A percentile compares a stretch with the other conserved stretches of the same genome.
Conservation (phyloP, 35 echinoderm and acorn worm genomes). For the Chiridota heheva region DNA sequence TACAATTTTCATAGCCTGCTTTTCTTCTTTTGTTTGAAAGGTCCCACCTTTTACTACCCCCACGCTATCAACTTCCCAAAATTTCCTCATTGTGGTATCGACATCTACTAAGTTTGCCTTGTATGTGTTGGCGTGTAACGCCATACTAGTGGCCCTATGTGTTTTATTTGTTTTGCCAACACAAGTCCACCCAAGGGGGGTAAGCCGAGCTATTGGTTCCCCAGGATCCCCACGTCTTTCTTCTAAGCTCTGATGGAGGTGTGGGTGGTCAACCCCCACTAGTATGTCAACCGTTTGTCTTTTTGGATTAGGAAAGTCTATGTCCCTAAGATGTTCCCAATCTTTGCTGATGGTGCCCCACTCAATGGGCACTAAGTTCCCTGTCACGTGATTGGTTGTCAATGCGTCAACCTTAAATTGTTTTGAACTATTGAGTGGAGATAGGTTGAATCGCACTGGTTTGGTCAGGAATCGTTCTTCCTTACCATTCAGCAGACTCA, state of each 20-base stretch:
- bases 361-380: background rate
- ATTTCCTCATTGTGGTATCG: background rate
- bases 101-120: background rate
- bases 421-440: background rate
- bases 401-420: background rate
- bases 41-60: background rate
- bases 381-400: background rate
- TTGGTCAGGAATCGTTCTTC: background rate
- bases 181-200: background rate
- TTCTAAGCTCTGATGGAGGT: conserved; percentile 3
- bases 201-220: conserved; percentile 12
- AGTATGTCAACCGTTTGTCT: background rate
- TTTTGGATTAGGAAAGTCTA: background rate
- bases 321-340: conserved; percentile 14
- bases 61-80: conserved; percentile 26
- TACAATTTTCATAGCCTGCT: background rate
- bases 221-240: background rate
- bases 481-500: background rate
- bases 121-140: conserved; percentile 11
- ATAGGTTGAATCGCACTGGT: background rate
- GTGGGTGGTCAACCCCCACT: background rate
- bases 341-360: conserved; percentile 6
- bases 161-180: background rate
- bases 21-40: conserved; percentile 10
- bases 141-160: background rate